phyloP scores from a whole-genome alignment of 2,888 invertebrate genomes.

The Sphecodes monilicornis region DNA sequence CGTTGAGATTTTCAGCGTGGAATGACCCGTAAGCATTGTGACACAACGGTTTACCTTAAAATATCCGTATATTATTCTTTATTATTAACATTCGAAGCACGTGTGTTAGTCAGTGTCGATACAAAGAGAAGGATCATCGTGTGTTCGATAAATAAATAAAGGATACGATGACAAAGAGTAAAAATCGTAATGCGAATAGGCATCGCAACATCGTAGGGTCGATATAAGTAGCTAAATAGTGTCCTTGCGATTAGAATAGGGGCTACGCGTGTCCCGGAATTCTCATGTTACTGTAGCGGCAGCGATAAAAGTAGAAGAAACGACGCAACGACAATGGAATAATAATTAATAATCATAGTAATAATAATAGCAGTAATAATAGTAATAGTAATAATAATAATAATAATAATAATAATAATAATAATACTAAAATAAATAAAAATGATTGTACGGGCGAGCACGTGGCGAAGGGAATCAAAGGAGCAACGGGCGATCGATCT shows the following conservation, averaged over 20 bases:
- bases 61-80: slow-evolving; percentile 71
- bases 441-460: slow-evolving; percentile 62
- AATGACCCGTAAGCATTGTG: neutral
- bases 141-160: slow-evolving; percentile 75
- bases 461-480: slow-evolving; percentile 40
- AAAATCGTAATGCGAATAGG: slow-evolving; percentile 71
- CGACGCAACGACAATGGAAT: slow-evolving; percentile 57
- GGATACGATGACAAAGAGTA: slow-evolving; percentile 63
- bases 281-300: slow-evolving; percentile 48
- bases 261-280: slow-evolving; percentile 30
- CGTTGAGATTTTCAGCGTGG: too few relatives aligned
- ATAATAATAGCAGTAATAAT: neutral
- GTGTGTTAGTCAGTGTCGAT: slow-evolving; percentile 76
- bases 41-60: slow-evolving; percentile 58
- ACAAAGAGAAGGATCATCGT: slow-evolving; percentile 68
- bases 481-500: slow-evolving; percentile 24
- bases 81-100: slow-evolving; percentile 76
- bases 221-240: slow-evolving; percentile 59
- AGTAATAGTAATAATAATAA: slow-evolving; percentile 26
- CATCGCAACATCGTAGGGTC: slow-evolving; percentile 71
- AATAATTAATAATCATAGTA: slow-evolving; percentile 50
- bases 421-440: slow-evolving; percentile 70
- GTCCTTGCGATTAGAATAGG: slow-evolving; percentile 48
- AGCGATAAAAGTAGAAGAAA: slow-evolving; percentile 46
- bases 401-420: slow-evolving; percentile 61